phyloP scores from a whole-genome alignment of 2,888 invertebrate species.

The Diarsia mendica region DNA sequence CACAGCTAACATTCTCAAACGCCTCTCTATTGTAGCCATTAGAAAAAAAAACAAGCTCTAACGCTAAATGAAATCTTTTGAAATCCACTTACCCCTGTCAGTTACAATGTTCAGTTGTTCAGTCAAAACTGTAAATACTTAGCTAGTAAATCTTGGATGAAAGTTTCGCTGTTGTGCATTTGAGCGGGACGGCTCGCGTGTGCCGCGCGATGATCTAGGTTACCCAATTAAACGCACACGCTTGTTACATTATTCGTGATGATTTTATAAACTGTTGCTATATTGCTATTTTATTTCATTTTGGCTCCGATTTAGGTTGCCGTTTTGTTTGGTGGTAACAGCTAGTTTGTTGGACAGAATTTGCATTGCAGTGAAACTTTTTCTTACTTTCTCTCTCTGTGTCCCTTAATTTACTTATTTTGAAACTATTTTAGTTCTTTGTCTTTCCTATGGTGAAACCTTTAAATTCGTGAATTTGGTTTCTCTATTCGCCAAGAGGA shows the following conservation, averaged over 20 bases:
- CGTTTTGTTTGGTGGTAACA: slow-evolving; percentile 4
- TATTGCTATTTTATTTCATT: slow-evolving; percentile 27
- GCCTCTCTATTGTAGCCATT: background rate
- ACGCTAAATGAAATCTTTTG: slow-evolving; percentile 21
- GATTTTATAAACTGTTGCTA: slow-evolving; percentile 51
- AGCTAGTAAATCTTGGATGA: slow-evolving; percentile 70
- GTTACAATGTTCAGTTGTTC: slow-evolving; percentile 40
- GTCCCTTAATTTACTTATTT: background rate
- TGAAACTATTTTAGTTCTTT: background rate
- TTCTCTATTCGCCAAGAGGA: background rate
- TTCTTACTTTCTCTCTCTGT: too few species aligned
- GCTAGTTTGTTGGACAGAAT: background rate
- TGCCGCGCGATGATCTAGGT: slow-evolving; percentile 73
- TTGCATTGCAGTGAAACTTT: background rate
- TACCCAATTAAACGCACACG: slow-evolving; percentile 70
- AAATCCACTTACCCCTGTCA: slow-evolving; percentile 10
- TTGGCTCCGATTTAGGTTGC: slow-evolving; percentile 3
- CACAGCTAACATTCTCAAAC: background rate
- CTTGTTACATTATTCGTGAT: slow-evolving; percentile 57
- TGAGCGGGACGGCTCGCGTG: slow-evolving; percentile 68
- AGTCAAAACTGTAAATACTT: slow-evolving; percentile 59
- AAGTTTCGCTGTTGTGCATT: slow-evolving; percentile 70
- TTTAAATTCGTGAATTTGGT: background rate
- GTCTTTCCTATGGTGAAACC: background rate
- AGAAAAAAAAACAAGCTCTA: slow-evolving; percentile 14